Conservation (phyloP, 2,888 invertebrate species). For the Lycia hirtaria region DNA sequence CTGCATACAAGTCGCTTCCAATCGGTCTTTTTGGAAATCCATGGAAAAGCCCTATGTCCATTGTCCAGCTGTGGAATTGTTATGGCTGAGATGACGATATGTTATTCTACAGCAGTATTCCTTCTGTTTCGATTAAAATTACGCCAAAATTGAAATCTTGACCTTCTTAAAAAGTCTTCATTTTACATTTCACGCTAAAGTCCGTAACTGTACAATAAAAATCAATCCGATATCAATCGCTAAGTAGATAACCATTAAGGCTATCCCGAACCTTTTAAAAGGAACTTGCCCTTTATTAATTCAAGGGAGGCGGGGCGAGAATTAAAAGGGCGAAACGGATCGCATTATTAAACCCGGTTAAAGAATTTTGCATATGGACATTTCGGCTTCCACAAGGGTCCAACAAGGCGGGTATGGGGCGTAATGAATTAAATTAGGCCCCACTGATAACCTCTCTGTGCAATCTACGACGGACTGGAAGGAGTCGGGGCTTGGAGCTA, state of each 20-base stretch:
- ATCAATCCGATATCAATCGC: constrained; percentile 6
- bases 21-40: too few species aligned
- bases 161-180: too few species aligned
- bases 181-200: background rate
- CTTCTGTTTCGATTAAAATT: too few species aligned
- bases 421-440: constrained; percentile 83
- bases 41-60: too few species aligned
- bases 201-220: background rate
- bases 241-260: constrained; percentile 18
- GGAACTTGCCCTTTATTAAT: constrained; percentile 31
- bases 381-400: constrained; percentile 68
- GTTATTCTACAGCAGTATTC: too few species aligned
- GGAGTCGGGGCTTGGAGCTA: constrained; percentile 39
- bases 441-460: constrained; percentile 76
- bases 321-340: constrained; percentile 38
- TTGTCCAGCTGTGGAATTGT: too few species aligned
- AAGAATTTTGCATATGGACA: constrained; percentile 75
- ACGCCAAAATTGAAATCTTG: too few species aligned
- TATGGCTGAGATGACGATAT: too few species aligned
- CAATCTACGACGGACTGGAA: constrained; percentile 63
- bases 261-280: constrained; percentile 21
- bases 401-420: constrained; percentile 59
- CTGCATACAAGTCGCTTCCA: too few species aligned
- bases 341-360: constrained; percentile 53
- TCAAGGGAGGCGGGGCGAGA: constrained; percentile 33